These are phyloP conservation scores for Acanthaster planci DNA, from an alignment of 35 echinoderm and acorn worm genomes.

Conservation along the genomic window DNA sequence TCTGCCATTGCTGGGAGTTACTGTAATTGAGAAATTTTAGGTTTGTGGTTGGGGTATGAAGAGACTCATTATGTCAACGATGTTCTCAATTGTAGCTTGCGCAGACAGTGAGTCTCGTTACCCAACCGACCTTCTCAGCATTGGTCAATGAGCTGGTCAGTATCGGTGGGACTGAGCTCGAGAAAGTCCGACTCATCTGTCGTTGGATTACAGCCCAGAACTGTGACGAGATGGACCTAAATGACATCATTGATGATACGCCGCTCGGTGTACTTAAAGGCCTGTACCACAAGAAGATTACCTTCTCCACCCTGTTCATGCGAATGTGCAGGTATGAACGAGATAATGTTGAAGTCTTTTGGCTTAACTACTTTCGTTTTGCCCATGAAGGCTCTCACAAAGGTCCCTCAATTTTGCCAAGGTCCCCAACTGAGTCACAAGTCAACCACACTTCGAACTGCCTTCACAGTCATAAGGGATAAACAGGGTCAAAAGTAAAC, in stretches of 20 bases:
- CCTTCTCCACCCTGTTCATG: slow-evolving; percentile 97
- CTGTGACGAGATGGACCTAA: slow-evolving; percentile 97
- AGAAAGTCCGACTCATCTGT: slow-evolving; percentile 88
- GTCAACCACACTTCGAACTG: too few relatives aligned
- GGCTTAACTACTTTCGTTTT: too few relatives aligned
- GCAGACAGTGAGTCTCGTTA: slow-evolving; percentile 90
- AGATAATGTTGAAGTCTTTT: neutral
- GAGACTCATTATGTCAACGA: too few relatives aligned
- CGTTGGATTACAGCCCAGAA: slow-evolving; percentile 98
- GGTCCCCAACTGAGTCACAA: too few relatives aligned
- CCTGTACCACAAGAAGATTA: slow-evolving; percentile 92
- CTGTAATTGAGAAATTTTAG: too few relatives aligned
- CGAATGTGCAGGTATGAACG: slow-evolving; percentile 92
- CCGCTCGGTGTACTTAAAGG: slow-evolving; percentile 97
- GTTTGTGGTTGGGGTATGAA: too few relatives aligned
- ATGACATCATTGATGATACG: slow-evolving; percentile 95
- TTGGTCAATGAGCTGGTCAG: slow-evolving; percentile 78
- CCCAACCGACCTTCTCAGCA: slow-evolving; percentile 86
- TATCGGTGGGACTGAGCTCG: slow-evolving; percentile 74
- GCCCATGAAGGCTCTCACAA: too few relatives aligned
- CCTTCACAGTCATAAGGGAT: too few relatives aligned
- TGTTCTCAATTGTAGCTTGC: slow-evolving; percentile 65
- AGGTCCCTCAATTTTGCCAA: too few relatives aligned
- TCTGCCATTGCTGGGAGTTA: too few relatives aligned
- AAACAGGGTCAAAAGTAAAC: too few relatives aligned